Evolutionary conservation across 2,888 invertebrate genomes (phyloP), one percentile per base, ranked within the genome.

Genomic region (Galerucella nymphaeae): DNA sequence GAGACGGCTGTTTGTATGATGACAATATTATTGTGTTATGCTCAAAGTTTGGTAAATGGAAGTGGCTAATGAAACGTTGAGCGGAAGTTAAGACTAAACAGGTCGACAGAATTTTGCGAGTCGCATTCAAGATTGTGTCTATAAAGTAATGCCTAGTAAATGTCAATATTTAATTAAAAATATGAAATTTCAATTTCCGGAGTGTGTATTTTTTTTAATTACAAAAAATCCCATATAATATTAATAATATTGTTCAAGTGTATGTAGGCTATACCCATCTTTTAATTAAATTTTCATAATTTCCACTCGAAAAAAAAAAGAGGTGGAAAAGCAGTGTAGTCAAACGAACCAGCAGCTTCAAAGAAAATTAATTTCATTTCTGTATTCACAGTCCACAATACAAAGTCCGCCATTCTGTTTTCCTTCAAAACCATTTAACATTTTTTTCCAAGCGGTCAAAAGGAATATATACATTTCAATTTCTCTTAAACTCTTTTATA

Each of bases 391-490:
- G 38, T 42, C 57, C 11, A 63, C 63, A 70, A 70, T 41, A 63
- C 55, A 70, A 70, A 63, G 64, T 57, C 45, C 55, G 57, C 57
- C 57, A 30, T 70, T 63, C 57, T 63, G 55, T 70, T 70, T 70
- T 70, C 42, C 64, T 70, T 64, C 53, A 57, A 70, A 70, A 63
- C 70, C 70, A 57, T 70, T 70, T 70, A 64, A 70, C 70, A 63
- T 63, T 63, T 70, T 66, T 70, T 63, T 57, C 30, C 57, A 57
- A 63, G 57, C 63, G 70, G 18, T 42, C 42, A 55, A 69, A 69
- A 69, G 69, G 62, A 69, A 62, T 69, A 69, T 62, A 69, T 62
- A 57, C 69, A 53, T 62, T 69, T 69, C 70, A 63, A 64, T 64
- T 57, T 45, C 70, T 69, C 63, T 68, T 69, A 63, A 69, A 63